Evolutionary conservation across 2,797 vertebrate species (phyloP), one percentile per base, ranked within the genome.

Genomic region (Chelon labrosus): DNA sequence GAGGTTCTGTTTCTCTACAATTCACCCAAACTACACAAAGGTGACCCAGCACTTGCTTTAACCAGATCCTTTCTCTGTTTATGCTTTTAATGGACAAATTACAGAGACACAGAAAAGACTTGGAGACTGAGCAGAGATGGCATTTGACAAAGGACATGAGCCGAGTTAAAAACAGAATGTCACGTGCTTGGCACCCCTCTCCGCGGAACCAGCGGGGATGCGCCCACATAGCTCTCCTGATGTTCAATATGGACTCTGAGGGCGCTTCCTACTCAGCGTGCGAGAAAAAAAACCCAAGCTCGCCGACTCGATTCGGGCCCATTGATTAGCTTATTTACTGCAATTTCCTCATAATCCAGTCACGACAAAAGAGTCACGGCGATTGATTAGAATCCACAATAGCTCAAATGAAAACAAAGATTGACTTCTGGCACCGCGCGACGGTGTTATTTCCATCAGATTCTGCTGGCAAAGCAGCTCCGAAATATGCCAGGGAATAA

Each of bases 341-440:
- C 41, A 84, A 52, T 81, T 82, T 77, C 58, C 59, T 83, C 52
- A 61, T 77, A 61, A 84, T 87, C 65, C 79, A 77, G 66, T 73
- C 20, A 60, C 9, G 31, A 49, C 53, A 67, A 57, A 38, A 13
- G 20, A 44, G 31, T 64, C 6, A 4, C 5, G 7, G 9, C 37
- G 59, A 77, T 60, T 80, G 61, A 77, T 50, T 70, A 35, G 58
- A 71, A 65, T 73, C 39, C 54, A 57, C 46, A 53, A 47, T 1
- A 65, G 25, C 56, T 37, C 57, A 65, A 76, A 67, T 39, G 47
- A 72, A 78, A 80, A 66, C 67, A 65, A 62, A 56, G 65, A 77
- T 50, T 73, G 61, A 81, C n/a, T 51, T 61, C 14, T 37, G 58
- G 22, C 42, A 13, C 31, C 31, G 56, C n/a, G 61, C 7, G 16